These are phyloP conservation scores for Tupaia chinensis DNA, from an alignment of 2,113 vertebrate species.

Conservation along the genomic window DNA sequence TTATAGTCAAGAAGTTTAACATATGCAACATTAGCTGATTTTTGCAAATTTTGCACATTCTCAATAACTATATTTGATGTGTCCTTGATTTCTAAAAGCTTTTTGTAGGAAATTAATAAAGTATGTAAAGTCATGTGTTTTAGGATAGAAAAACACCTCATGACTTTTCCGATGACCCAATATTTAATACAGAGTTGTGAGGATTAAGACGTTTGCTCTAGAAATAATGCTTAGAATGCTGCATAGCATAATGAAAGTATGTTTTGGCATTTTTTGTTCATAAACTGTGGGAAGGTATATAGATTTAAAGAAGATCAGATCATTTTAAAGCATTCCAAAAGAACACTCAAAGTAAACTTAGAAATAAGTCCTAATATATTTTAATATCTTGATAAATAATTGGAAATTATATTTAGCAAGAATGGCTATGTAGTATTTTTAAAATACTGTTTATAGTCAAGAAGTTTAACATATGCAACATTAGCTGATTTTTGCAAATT, in stretches of 20 bases:
- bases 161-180: too few relatives aligned
- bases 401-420: background rate
- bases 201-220: conserved; percentile 13
- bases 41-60: background rate
- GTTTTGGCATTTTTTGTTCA: background rate
- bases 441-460: background rate
- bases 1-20: background rate
- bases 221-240: background rate
- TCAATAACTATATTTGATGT: background rate
- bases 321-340: conserved; percentile 31
- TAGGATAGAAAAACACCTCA: too few relatives aligned
- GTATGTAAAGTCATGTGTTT: background rate
- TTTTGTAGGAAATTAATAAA: background rate
- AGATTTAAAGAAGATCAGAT: background rate
- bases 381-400: conserved; percentile 38
- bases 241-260: background rate
- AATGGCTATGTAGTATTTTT: background rate
- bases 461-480: background rate
- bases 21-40: background rate
- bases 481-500: conserved; percentile 4
- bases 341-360: background rate
- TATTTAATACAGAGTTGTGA: background rate
- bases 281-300: conserved; percentile 5
- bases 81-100: conserved; percentile 2
- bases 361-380: background rate